phyloP scores from a whole-genome alignment of 2,113 vertebrate genomes.

The Pheucticus melanocephalus region DNA sequence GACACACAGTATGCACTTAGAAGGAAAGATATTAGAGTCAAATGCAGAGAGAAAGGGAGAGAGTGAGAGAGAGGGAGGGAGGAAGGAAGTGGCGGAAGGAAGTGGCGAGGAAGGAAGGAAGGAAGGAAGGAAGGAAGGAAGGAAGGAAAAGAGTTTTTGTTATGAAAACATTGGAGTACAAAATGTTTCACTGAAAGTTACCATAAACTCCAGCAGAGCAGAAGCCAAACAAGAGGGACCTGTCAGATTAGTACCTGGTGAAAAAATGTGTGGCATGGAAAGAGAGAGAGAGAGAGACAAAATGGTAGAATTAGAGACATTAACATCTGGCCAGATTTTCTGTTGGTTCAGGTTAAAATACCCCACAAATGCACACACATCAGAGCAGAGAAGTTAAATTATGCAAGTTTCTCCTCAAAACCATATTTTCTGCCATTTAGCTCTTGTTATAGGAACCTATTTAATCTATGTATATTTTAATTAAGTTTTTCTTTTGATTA shows the following conservation, averaged over 20 bases:
- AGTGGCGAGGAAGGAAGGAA: not conserved
- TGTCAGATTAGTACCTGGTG: not conserved
- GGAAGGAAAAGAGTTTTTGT: accelerated
- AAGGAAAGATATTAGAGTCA: not conserved
- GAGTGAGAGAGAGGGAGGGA: too few species aligned
- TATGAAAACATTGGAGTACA: not conserved
- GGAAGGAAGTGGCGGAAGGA: accelerated
- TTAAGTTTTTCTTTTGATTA: not conserved
- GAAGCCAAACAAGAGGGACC: not conserved
- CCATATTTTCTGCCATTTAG: not conserved
- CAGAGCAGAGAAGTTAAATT: not conserved
- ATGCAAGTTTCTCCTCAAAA: not conserved
- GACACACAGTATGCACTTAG: accelerated
- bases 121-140: accelerated
- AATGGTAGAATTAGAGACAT: too few species aligned
- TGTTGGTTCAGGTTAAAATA: not conserved
- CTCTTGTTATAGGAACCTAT: not conserved
- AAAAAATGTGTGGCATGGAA: not conserved
- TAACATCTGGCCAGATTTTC: not conserved
- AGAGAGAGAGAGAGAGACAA: not conserved
- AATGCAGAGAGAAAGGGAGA: too few species aligned
- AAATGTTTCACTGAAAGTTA: not conserved
- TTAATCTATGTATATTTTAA: not conserved
- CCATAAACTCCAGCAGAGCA: not conserved
- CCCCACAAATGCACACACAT: not conserved